A percentile compares a stretch with the other conserved stretches of the same genome.
These are phyloP conservation scores for Icerya purchasi DNA, from an alignment of 2,888 invertebrate species.

Conservation along the genomic window DNA sequence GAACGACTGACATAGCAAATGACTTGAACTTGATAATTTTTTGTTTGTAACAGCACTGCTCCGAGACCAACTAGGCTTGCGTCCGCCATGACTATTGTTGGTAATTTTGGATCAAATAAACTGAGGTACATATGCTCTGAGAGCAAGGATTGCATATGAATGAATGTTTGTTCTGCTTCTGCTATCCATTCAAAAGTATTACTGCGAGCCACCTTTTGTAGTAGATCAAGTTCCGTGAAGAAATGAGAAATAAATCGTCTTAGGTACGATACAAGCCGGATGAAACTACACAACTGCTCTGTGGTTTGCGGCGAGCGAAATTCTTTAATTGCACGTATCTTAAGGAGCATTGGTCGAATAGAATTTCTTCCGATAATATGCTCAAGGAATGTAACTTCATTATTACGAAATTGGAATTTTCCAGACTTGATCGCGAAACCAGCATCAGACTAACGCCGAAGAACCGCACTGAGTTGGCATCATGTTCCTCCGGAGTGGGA, in stretches of 20 bases:
- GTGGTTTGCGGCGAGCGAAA: background rate
- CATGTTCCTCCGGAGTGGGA: background rate
- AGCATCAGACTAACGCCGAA: background rate
- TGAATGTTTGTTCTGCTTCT: background rate
- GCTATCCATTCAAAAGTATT: background rate
- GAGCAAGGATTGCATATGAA: background rate
- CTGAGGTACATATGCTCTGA: background rate
- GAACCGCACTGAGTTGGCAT: background rate
- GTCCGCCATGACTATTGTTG: background rate
- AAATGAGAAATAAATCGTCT: conserved; percentile 3
- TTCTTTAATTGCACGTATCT: background rate
- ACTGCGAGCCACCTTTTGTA: background rate
- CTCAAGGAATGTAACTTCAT: background rate
- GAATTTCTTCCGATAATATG: background rate
- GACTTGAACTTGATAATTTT: background rate
- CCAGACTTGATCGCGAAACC: background rate
- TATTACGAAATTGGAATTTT: background rate
- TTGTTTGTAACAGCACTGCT: too few species aligned
- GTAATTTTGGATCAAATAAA: background rate
- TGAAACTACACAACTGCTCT: conserved; percentile 1
- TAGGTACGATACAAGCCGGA: conserved; percentile 1
- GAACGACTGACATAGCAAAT: conserved; percentile 2
- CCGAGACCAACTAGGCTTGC: background rate
- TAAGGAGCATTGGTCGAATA: background rate
- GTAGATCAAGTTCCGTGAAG: background rate